Percentiles rank a stretch among this genome's conserved stretches.
phyloP scores from a whole-genome alignment of 2,797 vertebrate genomes.

The Micrastur ruficollis region DNA sequence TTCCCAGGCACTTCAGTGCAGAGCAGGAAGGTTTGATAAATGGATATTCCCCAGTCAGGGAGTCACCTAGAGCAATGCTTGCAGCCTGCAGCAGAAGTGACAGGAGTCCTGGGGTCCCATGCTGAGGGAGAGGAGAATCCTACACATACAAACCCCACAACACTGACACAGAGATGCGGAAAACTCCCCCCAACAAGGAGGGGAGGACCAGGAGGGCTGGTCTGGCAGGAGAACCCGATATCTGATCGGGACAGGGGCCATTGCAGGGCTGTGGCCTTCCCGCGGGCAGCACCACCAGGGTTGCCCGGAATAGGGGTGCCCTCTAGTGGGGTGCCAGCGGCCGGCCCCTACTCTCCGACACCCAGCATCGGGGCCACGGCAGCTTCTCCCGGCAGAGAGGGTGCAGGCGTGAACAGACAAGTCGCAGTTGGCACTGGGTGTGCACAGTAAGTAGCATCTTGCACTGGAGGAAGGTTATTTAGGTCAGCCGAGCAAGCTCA shows the following conservation, averaged over 20 bases:
- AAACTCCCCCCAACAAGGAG: neutral
- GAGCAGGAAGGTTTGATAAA: neutral
- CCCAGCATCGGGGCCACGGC: neutral
- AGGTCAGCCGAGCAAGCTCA: constrained; percentile 6
- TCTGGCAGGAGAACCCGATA: neutral
- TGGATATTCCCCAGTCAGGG: neutral
- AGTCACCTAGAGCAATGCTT: neutral
- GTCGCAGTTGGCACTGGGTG: neutral
- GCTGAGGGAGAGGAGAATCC: neutral
- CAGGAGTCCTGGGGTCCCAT: neutral
- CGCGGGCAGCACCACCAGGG: fast-evolving
- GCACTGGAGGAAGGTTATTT: neutral
- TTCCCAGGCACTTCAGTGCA: neutral
- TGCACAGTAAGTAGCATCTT: neutral
- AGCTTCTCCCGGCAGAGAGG: neutral
- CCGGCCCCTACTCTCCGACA: neutral
- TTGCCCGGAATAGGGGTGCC: neutral
- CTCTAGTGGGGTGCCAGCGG: constrained; percentile 31
- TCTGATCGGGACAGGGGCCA: neutral
- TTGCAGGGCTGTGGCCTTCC: neutral
- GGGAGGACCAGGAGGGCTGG: neutral
- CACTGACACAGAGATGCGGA: neutral
- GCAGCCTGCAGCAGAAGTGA: neutral
- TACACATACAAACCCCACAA: neutral
- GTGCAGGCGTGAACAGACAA: neutral